Base-by-base conservation (phyloP, 2,888 invertebrate species). In the Hydrotaea cyrtoneurina region DNA sequence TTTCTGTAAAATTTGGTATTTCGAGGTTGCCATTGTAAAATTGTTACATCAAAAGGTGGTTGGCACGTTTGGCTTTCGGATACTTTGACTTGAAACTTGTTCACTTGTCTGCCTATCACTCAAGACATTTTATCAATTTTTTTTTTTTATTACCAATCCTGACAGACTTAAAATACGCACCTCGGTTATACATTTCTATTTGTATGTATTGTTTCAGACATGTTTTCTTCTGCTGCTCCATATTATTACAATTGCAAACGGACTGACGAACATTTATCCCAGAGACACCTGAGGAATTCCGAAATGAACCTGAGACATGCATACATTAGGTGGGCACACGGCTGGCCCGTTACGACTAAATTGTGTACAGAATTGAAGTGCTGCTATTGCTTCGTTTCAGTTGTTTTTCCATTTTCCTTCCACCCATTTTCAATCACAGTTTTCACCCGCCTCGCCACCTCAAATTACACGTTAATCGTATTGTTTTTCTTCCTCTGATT, bases 261-360 rank as follows among this genome's bases (percentile, higher is more conserved):
- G 50, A 50, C 15, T 3, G n/a, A 50, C 5, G 10, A 13, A 15
- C 43, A 43, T 15, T 64, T 66, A 55, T 75, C 66, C 50, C 76
- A 73, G 57, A 83, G 77, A 78, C 78, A 84, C 80, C 80, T 80
- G 80, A 84, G 75, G 71, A 83, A 80, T 78, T 78, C 36, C 26
- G 19, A 57, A 57, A 46, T 13, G 21, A 69, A 26, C 26, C 1
- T 43, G 36, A 43, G 13, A 21, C 17, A 43, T 21, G 57, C 15
- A 59, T 59, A 59, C 59, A 11, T 50, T 50, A n/a, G 50, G 50
- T 15, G n/a, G n/a, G 50, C 4, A 50, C n/a, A 15, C n/a, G n/a
- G n/a, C 10, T 39, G 39, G 39, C 8, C 11, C 10, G 11, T n/a
- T 39, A n/a, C 13, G n/a, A 50, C 3, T 50, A 31, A 8, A 15